Base-by-base conservation (phyloP, 2,888 invertebrate genomes). In the Pachycephus smyrnensis region DNA sequence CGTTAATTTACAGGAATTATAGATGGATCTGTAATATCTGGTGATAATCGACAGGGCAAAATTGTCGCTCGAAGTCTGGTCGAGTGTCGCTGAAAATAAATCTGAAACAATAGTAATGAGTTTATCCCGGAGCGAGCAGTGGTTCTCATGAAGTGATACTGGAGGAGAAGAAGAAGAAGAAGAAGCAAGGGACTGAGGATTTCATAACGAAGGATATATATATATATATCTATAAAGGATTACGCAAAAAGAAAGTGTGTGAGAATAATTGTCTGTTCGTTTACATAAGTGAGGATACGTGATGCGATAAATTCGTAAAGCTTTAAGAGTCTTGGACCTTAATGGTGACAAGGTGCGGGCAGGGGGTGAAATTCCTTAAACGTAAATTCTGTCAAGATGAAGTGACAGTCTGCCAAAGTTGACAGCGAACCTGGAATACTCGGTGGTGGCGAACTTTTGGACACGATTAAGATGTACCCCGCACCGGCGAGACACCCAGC, bases 401-500 rank as follows among this genome's bases (percentile, higher is more conserved):
- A 87, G 85, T 87, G 87, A 88, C 83, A 84, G 79, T 81, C 80
- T 82, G 82, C 80, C 76, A 84, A 82, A 84, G 83, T 84, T 82
- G 83, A 83, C 81, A 81, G 81, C 82, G 75, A 79, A 30, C 73
- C 55, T 82, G 77, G 78, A 80, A 80, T 79, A 78, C 80, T 81
- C 81, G 77, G 77, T 76, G 40, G 40, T 40, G 40, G 40, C 40
- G 78, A 81, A 84, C 82, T 81, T 82, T 83, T 84, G 84, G 81
- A 82, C 81, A 86, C 82, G 83, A 88, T 87, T 86, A 90, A 88
- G 90, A 95, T 95, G 96, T 95, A 95, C 93, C 95, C 95, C 91
- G 94, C 95, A 91, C 94, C 95, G 92, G 94, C 95, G 92, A 94
- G 96, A 93, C 95, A 95, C 93, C 95, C 95, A 92, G 94, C 95